Base-by-base conservation (phyloP, 2,888 invertebrate species). In the Eupithecia subfuscata region DNA sequence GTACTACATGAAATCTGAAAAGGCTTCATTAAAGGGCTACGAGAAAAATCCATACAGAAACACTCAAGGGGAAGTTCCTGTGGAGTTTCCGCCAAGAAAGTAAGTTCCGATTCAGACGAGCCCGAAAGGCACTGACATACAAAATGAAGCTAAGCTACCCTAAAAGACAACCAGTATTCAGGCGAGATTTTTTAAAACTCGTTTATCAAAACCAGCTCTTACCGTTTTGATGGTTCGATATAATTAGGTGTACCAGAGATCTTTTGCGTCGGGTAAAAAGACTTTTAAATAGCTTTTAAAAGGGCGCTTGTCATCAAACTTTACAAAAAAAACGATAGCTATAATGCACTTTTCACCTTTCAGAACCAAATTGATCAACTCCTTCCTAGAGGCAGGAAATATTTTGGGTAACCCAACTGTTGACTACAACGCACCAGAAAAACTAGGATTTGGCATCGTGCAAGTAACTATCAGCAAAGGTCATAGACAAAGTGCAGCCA, bases 401-500 rank as follows among this genome's bases (percentile, higher is more conserved):
- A 93, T 96, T 85, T 94, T 96, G 52, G 97, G 97, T 0, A 96
- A 96, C 86, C 93, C 95, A 0, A 96, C 96, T 68, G 93, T 96
- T 16, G 97, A 98, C 86, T 97, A 97, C 86, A 97, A 97, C 83
- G 95, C 95, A 45, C 94, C 94, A 2, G 89, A 95, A 9, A 95
- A 96, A 82, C 84, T 96, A 80, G 97, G 97, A 6, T 97, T 96
- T 45, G 96, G 96, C 0, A 96, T 95, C 82, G 95, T 97, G 0
- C 97, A 97, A 89, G 95, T 95, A 0, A 97, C 95, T 0, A 94
- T 95, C 0, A 90, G 88, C 56, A 88, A 92, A 48, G 97, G 97
- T 0, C 93, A 92, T 0, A 94, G 98, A 48, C 95, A 96, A 78
- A 97, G 97, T 82, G 95, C 96, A 0, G 96, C 96, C 11, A 96